Evolutionary conservation across 2,888 invertebrate species (phyloP), one percentile per base, ranked within the genome.

Genomic region (Chirona hameri): DNA sequence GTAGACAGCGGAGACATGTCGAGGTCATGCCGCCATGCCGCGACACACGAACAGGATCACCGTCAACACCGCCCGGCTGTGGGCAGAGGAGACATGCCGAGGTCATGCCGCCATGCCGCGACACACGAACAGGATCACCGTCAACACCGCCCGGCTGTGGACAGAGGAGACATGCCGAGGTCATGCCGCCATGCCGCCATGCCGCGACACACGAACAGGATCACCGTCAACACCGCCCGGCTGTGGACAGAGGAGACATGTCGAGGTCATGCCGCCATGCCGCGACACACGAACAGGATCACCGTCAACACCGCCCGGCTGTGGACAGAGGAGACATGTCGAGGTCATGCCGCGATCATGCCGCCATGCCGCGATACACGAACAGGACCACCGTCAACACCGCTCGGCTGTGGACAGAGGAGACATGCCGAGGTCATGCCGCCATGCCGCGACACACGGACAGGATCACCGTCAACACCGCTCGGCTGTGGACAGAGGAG

Each of bases 401-500:
- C 12, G 91, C 91, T 48, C 94, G 92, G 84, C 94, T 95, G 88
- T 86, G 91, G 89, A 83, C 87, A 86, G 84, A 55, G 29, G 21
- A 79, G 39, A 98, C 1, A 97, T 92, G 0, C 97, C 97, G n/a
- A n/a, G n/a, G n/a, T n/a, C n/a, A n/a, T 31, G 97, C 96, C 86
- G 97, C 96, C 84, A 97, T 94, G 9, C 95, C 97, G 85, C 98
- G 91, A 0, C 96, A 95, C 85, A 96, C 88, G 88, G 97, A 97
- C 84, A 98, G 89, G 85, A 96, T 91, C 81, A 94, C 91, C 0
- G 96, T 97, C 85, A 97, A 89, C 86, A 92, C 91, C 12, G 91
- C 91, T 48, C 94, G 92, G 84, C 94, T 95, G 88, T 86, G 91
- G 89, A 83, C 87, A 86, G 84, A 55, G 29, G 21, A 79, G 39